Evolutionary conservation across 2,113 vertebrate genomes (phyloP), one percentile per base, ranked within the genome.

Genomic region (Lathamus discolor): DNA sequence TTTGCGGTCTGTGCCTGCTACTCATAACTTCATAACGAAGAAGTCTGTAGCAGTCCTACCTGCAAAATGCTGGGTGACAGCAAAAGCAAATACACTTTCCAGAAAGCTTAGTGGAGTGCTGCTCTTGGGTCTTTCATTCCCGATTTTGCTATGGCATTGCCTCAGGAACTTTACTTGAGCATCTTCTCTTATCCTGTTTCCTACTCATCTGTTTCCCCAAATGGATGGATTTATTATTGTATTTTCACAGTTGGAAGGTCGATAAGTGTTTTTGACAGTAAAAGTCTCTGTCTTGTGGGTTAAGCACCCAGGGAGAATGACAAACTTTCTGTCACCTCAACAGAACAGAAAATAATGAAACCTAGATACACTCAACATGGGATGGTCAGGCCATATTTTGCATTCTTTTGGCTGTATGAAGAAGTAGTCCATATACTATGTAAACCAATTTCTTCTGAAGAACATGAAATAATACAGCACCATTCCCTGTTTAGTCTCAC

Each of bases 131-230:
- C 51, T 72, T 83, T 41, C 22, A 33, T 63, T 77, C 52, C 5
- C 0, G 0, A 11, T 75, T 74, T 75, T 77, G 2, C 4, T 77
- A 35, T 46, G 28, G 4, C 4, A 4, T 67, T 0, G 0, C 15
- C 23, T 19, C 18, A 16, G 28, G 46, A 43, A 3, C 6, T 61
- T 63, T 69, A 2, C 20, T 48, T 55, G 19, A 78, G 4, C 18
- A 37, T 13, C 2, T 62, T 70, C 49, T 74, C 73, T 67, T 80
- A 29, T 18, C 25, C 25, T 35, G 3, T 74, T 63, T 66, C 22
- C 14, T 6, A 51, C 33, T 57, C 44, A 29, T 46, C 9, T 55
- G 5, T 51, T 90, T 70, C 57, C 24, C 10, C 1, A 10, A 31
- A 84, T 41, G 8, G 2, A 39, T 63, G 16, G 19, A 17, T 17